These are phyloP conservation scores for Sebastiscus tertius DNA, from an alignment of 2,797 vertebrate genomes.

Conservation along the genomic window DNA sequence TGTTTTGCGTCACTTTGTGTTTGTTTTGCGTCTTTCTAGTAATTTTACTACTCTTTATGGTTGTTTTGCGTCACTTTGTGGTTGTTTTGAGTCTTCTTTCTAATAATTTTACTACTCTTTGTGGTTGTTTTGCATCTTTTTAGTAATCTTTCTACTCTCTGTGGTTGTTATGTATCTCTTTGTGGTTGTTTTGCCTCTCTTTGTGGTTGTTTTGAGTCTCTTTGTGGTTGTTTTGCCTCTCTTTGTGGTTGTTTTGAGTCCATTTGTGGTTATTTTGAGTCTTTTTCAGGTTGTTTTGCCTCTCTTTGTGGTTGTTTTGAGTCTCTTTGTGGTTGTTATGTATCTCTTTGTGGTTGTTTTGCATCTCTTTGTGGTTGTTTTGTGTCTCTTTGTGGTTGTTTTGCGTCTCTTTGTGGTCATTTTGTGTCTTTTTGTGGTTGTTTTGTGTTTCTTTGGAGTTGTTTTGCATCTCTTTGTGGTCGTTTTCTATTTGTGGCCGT, in stretches of 20 bases:
- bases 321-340: neutral
- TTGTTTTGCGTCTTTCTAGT: neutral
- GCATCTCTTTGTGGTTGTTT: neutral
- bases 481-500: neutral
- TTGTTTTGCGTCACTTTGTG: too few species aligned
- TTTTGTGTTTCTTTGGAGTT: neutral
- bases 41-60: too few species aligned
- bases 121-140: too few species aligned
- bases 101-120: too few species aligned
- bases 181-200: neutral
- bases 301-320: neutral
- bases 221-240: neutral
- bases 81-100: too few species aligned
- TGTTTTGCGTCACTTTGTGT: neutral
- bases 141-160: too few species aligned
- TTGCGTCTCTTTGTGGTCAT: neutral
- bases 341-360: neutral
- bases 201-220: neutral
- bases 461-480: neutral
- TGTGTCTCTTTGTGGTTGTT: too few species aligned
- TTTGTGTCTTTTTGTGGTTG: neutral
- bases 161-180: neutral
- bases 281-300: neutral
- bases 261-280: neutral
- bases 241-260: neutral